These are phyloP conservation scores for Asbolus verrucosus DNA, from an alignment of 1,140 invertebrate species.

Conservation along the genomic window DNA sequence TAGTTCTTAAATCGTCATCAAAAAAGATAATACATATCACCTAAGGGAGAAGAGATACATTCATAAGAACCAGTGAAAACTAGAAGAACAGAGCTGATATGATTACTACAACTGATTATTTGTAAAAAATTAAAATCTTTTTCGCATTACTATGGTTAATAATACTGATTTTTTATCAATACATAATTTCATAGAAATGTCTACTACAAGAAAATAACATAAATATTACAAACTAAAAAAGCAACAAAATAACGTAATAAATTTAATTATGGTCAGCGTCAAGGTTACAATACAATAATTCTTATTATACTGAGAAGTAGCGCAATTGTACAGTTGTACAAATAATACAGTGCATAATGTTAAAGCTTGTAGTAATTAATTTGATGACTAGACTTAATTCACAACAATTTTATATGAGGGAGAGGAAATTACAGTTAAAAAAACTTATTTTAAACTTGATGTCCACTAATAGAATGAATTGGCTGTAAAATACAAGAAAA, in stretches of 20 bases:
- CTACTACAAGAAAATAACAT: neutral
- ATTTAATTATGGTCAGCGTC: constrained; percentile 4
- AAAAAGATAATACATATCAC: too few species aligned
- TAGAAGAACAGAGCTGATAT: too few species aligned
- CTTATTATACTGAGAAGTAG: constrained; percentile 11
- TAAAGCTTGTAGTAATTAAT: constrained; percentile 28
- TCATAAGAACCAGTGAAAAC: too few species aligned
- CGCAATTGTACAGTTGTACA: constrained; percentile 8
- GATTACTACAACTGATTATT: too few species aligned
- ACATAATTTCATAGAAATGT: constrained; percentile 13
- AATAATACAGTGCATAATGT: constrained; percentile 13
- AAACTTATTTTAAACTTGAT: constrained; percentile 58
- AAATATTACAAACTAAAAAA: constrained; percentile 7
- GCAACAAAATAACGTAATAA: constrained; percentile 1
- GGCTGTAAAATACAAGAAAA: constrained; percentile 60
- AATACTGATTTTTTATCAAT: constrained; percentile 34
- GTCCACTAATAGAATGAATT: constrained; percentile 62
- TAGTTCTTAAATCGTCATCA: too few species aligned
- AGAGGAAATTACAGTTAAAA: constrained; percentile 24
- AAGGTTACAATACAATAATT: neutral
- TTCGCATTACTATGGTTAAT: constrained; percentile 21
- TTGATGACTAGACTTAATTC: constrained; percentile 34
- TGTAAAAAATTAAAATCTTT: too few species aligned
- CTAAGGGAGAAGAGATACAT: too few species aligned
- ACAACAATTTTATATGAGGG: constrained; percentile 30